Percentiles rank a stretch among this genome's conserved stretches.
These are phyloP conservation scores for Halcyon leucocephala DNA, from an alignment of 2,797 vertebrate species.

Conservation along the genomic window DNA sequence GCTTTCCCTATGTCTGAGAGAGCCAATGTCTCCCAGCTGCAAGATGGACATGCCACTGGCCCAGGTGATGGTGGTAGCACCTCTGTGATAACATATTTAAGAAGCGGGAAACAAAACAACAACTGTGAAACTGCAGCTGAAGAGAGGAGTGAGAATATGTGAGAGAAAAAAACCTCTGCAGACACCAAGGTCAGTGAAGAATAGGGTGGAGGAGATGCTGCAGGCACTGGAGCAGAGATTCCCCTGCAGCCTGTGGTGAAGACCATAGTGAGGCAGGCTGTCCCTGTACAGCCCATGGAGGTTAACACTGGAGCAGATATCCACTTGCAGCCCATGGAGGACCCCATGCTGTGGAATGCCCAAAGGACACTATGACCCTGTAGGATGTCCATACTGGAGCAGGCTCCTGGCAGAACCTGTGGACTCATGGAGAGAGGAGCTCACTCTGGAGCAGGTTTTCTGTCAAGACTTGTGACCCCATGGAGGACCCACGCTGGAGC, in stretches of 20 bases:
- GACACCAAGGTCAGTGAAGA: neutral
- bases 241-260: neutral
- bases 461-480: neutral
- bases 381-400: neutral
- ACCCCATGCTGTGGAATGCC: too few relatives aligned
- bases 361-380: neutral
- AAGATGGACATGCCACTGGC: neutral
- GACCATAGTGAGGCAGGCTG: neutral
- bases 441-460: neutral
- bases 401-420: neutral
- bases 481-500: neutral
- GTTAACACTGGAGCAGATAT: too few relatives aligned
- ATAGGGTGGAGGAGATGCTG: neutral
- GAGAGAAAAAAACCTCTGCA: neutral
- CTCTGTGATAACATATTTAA: neutral
- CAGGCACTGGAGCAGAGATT: neutral
- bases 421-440: neutral
- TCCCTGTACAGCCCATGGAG: too few relatives aligned
- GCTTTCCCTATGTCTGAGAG: neutral
- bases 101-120: neutral
- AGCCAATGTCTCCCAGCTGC: neutral
- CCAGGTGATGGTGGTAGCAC: neutral
- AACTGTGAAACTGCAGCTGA: neutral
- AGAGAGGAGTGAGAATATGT: neutral
- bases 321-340: neutral